Evolutionary conservation across 2,888 invertebrate genomes (phyloP).

Genomic region (Tetranychus truncatus): DNA sequence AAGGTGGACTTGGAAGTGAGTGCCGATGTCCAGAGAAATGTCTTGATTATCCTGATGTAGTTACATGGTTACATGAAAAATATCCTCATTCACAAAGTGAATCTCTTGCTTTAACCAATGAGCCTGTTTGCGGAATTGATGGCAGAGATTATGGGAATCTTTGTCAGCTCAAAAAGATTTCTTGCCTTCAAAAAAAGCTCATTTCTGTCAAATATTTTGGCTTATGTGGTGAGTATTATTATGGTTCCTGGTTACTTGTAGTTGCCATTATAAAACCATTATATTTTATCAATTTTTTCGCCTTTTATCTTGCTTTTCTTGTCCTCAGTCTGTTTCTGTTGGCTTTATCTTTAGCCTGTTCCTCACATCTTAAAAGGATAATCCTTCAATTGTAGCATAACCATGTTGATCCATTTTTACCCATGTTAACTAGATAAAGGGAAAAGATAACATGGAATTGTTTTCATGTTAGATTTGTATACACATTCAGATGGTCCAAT

Average conservation of each 20-base stretch:
- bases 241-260: background rate
- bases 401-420: too few relatives aligned
- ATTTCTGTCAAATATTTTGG: constrained; percentile 12
- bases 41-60: constrained; percentile 2
- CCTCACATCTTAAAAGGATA: background rate
- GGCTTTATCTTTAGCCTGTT: background rate
- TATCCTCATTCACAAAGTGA: background rate
- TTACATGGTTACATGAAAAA: background rate
- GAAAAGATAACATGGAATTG: too few relatives aligned
- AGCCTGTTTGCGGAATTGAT: constrained; percentile 9
- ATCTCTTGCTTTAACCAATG: background rate
- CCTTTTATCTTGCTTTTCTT: background rate
- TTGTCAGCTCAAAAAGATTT: constrained; percentile 3
- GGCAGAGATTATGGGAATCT: constrained; percentile 5
- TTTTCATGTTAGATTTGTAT: too few relatives aligned
- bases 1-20: background rate
- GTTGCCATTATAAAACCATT: background rate
- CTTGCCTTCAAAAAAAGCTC: background rate
- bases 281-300: background rate
- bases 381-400: too few relatives aligned
- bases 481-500: too few relatives aligned
- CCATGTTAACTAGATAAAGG: too few relatives aligned
- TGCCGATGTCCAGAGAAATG: constrained; percentile 9
- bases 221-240: constrained; percentile 5
- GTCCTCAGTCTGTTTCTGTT: background rate